These are phyloP conservation scores for Poecilus cupreus DNA, from an alignment of 2,888 invertebrate species.

Conservation along the genomic window DNA sequence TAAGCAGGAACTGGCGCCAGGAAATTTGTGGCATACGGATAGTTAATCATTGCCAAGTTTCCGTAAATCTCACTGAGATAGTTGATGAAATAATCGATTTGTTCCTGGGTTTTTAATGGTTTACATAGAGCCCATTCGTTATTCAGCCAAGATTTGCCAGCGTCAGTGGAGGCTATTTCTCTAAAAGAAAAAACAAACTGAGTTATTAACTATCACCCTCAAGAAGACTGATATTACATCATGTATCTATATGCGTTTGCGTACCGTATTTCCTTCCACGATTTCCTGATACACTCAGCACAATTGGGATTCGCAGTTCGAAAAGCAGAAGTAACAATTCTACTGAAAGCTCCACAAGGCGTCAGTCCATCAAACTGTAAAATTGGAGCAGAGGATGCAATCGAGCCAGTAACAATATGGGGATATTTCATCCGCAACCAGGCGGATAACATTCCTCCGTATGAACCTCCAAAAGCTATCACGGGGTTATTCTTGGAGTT, in stretches of 20 bases:
- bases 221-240: too few relatives aligned
- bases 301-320: slow-evolving; percentile 72
- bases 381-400: slow-evolving; percentile 95
- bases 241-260: slow-evolving; percentile 69
- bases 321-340: slow-evolving; percentile 79
- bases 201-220: too few relatives aligned
- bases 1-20: slow-evolving; percentile 88
- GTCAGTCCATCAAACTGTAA: slow-evolving; percentile 89
- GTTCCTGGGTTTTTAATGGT: slow-evolving; percentile 77
- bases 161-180: slow-evolving; percentile 75
- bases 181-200: slow-evolving; percentile 71
- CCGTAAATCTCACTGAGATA: slow-evolving; percentile 85
- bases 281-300: slow-evolving; percentile 80
- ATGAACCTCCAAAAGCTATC: slow-evolving; percentile 91
- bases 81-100: slow-evolving; percentile 77
- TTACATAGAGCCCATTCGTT: slow-evolving; percentile 86
- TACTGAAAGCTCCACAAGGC: slow-evolving; percentile 84
- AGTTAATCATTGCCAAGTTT: slow-evolving; percentile 95
- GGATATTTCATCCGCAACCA: slow-evolving; percentile 98
- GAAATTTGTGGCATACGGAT: slow-evolving; percentile 92
- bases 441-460: slow-evolving; percentile 97
- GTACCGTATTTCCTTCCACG: slow-evolving; percentile 85
- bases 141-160: slow-evolving; percentile 82
- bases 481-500: slow-evolving; percentile 78
- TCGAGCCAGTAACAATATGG: slow-evolving; percentile 88